These are phyloP conservation scores for Eristalis pertinax DNA, from an alignment of 2,888 invertebrate genomes.

Conservation along the genomic window DNA sequence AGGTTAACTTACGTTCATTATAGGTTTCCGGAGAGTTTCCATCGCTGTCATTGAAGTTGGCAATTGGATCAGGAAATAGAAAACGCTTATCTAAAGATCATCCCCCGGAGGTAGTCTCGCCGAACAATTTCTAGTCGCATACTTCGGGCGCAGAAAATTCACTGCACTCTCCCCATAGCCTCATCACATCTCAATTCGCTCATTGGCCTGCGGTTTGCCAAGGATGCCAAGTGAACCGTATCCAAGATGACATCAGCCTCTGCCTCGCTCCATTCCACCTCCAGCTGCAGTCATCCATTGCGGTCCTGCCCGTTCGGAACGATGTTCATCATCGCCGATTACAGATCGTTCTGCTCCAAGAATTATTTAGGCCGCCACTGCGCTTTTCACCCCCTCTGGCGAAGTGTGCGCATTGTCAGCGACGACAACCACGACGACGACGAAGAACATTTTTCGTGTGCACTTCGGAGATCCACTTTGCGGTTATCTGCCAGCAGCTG, in stretches of 20 bases:
- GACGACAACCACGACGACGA: not conserved
- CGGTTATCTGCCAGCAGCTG: constrained; percentile 33
- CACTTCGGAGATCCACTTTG: constrained; percentile 8
- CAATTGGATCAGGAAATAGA: too few species aligned
- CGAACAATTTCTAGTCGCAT: too few species aligned
- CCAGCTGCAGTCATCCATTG: not conserved
- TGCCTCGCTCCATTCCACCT: not conserved
- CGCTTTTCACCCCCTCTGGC: not conserved
- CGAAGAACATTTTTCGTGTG: not conserved
- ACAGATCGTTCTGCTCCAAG: constrained; percentile 25
- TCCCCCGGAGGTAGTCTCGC: too few species aligned
- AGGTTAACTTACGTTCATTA: too few species aligned
- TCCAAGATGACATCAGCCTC: not conserved
- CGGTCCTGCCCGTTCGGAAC: not conserved
- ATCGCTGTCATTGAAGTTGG: too few species aligned
- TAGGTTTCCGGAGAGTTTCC: too few species aligned
- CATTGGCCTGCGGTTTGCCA: not conserved
- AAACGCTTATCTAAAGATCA: too few species aligned
- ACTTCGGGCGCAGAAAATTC: not conserved
- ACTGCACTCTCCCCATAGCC: not conserved
- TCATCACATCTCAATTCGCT: not conserved
- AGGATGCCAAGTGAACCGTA: not conserved
- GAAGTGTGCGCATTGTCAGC: too few species aligned
- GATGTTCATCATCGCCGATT: constrained; percentile 1
- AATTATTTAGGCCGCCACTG: constrained; percentile 4